phyloP scores from a whole-genome alignment of 2,888 invertebrate genomes.

The Folsomia manolachei region DNA sequence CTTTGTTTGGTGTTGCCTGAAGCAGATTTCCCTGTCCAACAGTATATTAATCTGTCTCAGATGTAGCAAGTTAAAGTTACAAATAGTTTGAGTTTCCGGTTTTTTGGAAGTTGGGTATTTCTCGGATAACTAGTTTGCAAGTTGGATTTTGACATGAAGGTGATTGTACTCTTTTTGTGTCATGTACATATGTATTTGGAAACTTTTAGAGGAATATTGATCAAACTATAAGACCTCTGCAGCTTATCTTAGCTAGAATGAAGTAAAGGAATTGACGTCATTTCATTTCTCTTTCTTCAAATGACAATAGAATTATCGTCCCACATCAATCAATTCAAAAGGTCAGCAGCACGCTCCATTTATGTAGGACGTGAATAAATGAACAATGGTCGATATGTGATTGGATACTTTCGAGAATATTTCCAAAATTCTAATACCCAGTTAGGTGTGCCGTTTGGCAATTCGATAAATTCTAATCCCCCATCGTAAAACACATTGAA shows the following conservation, averaged over 20 bases:
- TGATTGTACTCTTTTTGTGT: background rate
- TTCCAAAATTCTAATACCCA: no score
- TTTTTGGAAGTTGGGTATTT: background rate
- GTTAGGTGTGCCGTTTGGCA: no score
- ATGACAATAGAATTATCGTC: background rate
- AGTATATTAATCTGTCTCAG: no score
- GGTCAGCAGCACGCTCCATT: no score
- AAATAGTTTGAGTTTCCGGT: no score
- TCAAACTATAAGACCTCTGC: background rate
- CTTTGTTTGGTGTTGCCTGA: background rate
- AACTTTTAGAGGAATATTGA: background rate
- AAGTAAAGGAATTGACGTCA: background rate
- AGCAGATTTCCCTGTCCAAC: background rate
- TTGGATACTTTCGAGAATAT: no score
- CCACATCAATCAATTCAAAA: background rate
- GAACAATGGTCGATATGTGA: no score
- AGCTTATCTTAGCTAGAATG: no score
- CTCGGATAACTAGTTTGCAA: background rate
- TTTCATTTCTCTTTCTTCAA: background rate
- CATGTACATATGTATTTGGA: background rate
- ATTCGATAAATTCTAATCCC: no score
- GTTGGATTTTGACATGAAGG: background rate
- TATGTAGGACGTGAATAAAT: no score
- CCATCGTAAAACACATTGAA: no score
- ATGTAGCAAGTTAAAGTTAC: no score